Conservation (phyloP, 2,888 invertebrate species). For the Megaustenia siamemsis region DNA sequence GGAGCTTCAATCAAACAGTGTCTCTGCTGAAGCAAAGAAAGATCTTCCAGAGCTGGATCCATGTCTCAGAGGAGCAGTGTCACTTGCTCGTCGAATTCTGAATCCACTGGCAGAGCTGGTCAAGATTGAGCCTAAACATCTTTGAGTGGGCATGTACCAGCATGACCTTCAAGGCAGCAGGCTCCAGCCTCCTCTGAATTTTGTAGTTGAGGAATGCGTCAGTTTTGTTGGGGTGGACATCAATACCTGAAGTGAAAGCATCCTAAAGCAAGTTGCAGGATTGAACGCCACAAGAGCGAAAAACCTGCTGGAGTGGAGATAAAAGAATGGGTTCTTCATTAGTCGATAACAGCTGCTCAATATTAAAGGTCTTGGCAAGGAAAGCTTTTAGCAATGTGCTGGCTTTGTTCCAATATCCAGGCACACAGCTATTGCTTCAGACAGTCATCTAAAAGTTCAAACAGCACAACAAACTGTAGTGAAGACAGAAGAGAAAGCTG, state of each 20-base stretch:
- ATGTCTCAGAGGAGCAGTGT: constrained; percentile 88
- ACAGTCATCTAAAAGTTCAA: no score
- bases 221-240: constrained; percentile 96
- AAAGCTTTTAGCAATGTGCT: constrained; percentile 92
- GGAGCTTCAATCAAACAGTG: constrained; percentile 96
- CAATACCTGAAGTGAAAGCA: constrained; percentile 90
- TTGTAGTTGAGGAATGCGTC: constrained; percentile 92
- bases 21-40: constrained; percentile 88
- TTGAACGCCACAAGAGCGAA: constrained; percentile 88
- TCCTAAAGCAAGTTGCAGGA: constrained; percentile 92
- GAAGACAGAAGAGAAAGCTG: constrained; percentile 4
- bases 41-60: constrained; percentile 92
- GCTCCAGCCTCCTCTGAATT: constrained; percentile 86
- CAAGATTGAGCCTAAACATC: constrained; percentile 94
- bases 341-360: constrained; percentile 87
- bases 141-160: constrained; percentile 97
- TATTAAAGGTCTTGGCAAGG: constrained; percentile 90
- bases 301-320: constrained; percentile 88
- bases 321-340: constrained; percentile 86
- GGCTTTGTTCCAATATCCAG: constrained; percentile 88
- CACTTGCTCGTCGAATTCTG: constrained; percentile 91
- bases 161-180: constrained; percentile 91
- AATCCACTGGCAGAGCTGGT: constrained; percentile 95
- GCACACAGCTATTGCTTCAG: no score
- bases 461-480: constrained; percentile 14